phyloP scores from a whole-genome alignment of 1,140 invertebrate genomes.

The Steinernema khuongi region DNA sequence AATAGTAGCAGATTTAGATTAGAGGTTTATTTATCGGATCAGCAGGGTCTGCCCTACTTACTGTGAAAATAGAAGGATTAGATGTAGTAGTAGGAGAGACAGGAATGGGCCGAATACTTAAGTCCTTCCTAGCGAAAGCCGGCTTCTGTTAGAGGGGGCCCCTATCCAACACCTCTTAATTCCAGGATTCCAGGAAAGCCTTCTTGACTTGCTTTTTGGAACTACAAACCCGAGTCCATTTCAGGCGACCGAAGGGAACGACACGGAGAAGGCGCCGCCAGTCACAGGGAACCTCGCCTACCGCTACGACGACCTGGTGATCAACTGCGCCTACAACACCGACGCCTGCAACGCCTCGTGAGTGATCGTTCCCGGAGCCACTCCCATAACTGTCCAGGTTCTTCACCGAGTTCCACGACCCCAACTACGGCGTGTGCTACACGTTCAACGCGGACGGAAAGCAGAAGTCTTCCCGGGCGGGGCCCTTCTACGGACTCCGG shows the following conservation, averaged over 20 bases:
- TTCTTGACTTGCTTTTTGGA: too few relatives aligned
- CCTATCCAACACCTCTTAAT: too few relatives aligned
- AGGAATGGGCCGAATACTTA: too few relatives aligned
- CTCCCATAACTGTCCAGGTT: conserved; percentile 27
- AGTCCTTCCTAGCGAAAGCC: too few relatives aligned
- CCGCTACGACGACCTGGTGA: conserved; percentile 36
- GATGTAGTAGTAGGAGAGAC: too few relatives aligned
- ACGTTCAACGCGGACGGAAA: conserved; percentile 35
- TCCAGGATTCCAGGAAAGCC: too few relatives aligned
- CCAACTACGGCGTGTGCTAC: conserved; percentile 33
- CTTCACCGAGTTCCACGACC: conserved; percentile 31
- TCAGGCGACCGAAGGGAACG: not conserved
- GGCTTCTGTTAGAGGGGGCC: too few relatives aligned
- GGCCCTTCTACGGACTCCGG: conserved; percentile 42
- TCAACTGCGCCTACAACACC: conserved; percentile 44
- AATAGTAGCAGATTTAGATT: too few relatives aligned
- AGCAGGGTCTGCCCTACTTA: too few relatives aligned
- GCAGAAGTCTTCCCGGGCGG: conserved; percentile 33
- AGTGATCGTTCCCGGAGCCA: not conserved
- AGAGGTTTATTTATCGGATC: too few relatives aligned
- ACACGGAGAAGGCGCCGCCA: conserved; percentile 12
- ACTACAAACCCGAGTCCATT: too few relatives aligned
- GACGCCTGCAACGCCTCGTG: conserved; percentile 34
- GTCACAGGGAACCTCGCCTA: conserved; percentile 32
- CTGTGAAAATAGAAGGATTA: too few relatives aligned